Percentiles rank a stretch among this genome's conserved stretches.
These are phyloP conservation scores for Crocodylus rhombifer DNA, from an alignment of 2,797 vertebrate genomes.

Conservation along the genomic window DNA sequence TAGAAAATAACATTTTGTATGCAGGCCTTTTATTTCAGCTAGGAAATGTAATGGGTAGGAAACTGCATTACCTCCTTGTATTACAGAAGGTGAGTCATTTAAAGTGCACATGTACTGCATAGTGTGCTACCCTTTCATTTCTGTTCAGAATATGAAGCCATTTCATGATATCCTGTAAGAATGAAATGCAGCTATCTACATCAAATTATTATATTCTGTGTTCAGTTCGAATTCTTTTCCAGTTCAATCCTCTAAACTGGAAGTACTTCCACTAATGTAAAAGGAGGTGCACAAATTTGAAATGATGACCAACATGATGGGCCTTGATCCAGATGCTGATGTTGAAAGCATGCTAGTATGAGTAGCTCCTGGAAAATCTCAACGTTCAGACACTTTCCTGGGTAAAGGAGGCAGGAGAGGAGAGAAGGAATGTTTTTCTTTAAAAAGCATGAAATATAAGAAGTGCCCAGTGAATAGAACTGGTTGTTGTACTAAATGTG, in stretches of 20 bases:
- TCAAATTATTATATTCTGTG: conserved; percentile 19
- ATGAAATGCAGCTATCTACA: conserved; percentile 20
- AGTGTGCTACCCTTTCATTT: conserved; percentile 15
- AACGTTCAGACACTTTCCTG: too few species aligned
- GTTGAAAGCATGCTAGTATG: not conserved
- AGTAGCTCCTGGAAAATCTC: not conserved
- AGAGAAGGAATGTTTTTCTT: too few species aligned
- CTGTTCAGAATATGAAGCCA: conserved; percentile 15
- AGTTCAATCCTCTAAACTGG: not conserved
- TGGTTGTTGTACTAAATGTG: too few species aligned
- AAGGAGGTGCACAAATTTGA: not conserved
- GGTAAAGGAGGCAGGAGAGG: too few species aligned
- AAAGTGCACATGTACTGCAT: not conserved
- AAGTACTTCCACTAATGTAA: not conserved
- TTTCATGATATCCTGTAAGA: not conserved
- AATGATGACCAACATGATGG: not conserved
- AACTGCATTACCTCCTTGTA: not conserved
- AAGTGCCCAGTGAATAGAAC: too few species aligned
- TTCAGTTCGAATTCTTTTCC: not conserved
- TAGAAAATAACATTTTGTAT: not conserved
- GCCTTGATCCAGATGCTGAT: not conserved
- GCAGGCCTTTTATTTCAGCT: not conserved
- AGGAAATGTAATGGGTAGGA: not conserved
- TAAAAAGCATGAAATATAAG: too few species aligned
- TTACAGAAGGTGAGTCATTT: not conserved